These are phyloP conservation scores for Trichosurus vulpecula DNA, from an alignment of 2,797 vertebrate species.

Conservation along the genomic window DNA sequence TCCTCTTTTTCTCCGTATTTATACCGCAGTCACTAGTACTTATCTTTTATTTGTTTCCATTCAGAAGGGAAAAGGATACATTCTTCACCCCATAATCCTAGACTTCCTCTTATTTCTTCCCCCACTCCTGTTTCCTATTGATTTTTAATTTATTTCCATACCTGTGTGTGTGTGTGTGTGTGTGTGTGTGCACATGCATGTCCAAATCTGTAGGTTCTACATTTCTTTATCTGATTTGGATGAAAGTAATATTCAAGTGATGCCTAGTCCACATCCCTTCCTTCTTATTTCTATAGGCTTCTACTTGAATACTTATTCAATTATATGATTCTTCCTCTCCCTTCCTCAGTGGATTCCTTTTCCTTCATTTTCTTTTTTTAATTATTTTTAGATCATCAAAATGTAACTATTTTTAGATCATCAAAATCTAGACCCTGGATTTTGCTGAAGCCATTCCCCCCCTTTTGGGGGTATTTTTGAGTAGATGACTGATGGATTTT, in stretches of 20 bases:
- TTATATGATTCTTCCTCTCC: not conserved
- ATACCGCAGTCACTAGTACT: not conserved
- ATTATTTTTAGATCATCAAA: not conserved
- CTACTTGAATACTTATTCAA: not conserved
- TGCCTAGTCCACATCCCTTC: not conserved
- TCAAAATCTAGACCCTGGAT: not conserved
- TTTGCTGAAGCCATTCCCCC: too few species aligned
- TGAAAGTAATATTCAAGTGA: not conserved
- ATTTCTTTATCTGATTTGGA: not conserved
- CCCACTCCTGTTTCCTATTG: not conserved
- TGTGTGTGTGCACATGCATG: too few species aligned
- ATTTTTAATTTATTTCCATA: not conserved
- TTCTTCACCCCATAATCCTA: not conserved
- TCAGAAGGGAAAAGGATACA: not conserved
- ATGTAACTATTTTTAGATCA: not conserved
- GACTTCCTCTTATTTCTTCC: not conserved
- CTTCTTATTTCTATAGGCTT: not conserved
- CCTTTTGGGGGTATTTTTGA: too few species aligned
- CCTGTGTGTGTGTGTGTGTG: too few species aligned
- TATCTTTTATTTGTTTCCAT: not conserved
- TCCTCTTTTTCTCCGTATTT: not conserved
- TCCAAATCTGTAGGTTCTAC: not conserved
- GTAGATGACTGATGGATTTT: too few species aligned
- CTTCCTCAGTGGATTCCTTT: not conserved
- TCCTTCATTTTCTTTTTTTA: not conserved